A percentile compares a stretch with the other conserved stretches of the same genome.
Conservation (phyloP, 2,888 invertebrate genomes). For the Philhelius pedissequus region DNA sequence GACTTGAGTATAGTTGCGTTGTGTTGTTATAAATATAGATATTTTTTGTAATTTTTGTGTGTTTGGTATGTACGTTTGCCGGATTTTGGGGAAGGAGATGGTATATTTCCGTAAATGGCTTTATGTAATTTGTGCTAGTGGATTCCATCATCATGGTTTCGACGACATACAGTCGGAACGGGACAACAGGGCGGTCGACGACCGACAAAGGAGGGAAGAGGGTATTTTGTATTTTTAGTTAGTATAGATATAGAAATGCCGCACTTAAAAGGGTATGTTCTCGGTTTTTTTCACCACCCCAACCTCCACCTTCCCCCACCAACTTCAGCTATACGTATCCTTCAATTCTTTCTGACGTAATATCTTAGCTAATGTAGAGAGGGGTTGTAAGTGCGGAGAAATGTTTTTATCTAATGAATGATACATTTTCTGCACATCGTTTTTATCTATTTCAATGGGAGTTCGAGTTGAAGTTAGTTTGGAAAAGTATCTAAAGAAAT, state of each 20-base stretch:
- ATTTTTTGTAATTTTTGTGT: not conserved
- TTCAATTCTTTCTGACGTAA: constrained; percentile 52
- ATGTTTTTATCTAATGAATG: constrained; percentile 48
- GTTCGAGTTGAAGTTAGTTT: not conserved
- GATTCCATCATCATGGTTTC: constrained; percentile 45
- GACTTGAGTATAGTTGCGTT: not conserved
- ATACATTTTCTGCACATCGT: constrained; percentile 35
- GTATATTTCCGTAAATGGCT: constrained; percentile 62
- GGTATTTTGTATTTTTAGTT: constrained; percentile 40
- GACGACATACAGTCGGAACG: too few relatives aligned
- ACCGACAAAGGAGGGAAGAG: too few relatives aligned
- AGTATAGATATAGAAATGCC: constrained; percentile 31
- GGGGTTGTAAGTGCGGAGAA: constrained; percentile 24
- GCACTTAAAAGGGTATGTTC: constrained; percentile 55
- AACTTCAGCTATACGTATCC: not conserved
- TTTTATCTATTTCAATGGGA: constrained; percentile 9
- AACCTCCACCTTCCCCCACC: too few relatives aligned
- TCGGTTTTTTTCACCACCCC: too few relatives aligned
- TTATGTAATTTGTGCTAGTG: constrained; percentile 65
- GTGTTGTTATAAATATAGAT: not conserved
- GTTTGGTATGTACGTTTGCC: not conserved
- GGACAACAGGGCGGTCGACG: too few relatives aligned
- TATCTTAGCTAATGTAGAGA: constrained; percentile 26
- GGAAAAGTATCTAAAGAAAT: not conserved
- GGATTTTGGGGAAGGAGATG: not conserved